Evolutionary conservation across 2,797 vertebrate species (phyloP).

Genomic region (Chelidonichthys spinosus): DNA sequence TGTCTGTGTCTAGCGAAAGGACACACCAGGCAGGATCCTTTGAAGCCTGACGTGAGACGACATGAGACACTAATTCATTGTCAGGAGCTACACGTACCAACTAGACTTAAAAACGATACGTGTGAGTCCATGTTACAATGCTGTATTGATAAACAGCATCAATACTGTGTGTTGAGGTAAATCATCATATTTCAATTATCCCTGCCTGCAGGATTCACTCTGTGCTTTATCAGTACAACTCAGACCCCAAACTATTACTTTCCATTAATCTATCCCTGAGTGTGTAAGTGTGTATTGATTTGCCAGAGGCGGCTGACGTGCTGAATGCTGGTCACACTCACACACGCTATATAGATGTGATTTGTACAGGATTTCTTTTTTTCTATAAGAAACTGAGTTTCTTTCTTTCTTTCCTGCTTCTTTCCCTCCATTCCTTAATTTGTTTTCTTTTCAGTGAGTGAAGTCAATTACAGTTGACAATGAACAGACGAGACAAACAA

Average conservation of each 20-base stretch:
- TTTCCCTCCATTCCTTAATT: constrained; percentile 17
- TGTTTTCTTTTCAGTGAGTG: constrained; percentile 27
- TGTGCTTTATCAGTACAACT: constrained; percentile 22
- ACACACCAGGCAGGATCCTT: background rate
- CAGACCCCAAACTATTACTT: constrained; percentile 38
- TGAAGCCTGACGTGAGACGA: background rate
- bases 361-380: constrained; percentile 45
- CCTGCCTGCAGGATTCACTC: constrained; percentile 16
- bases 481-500: constrained; percentile 39
- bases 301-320: constrained; percentile 62
- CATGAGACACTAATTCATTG: background rate
- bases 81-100: background rate
- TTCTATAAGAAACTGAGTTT: constrained; percentile 53
- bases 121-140: background rate
- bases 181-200: constrained; percentile 32
- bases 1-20: background rate
- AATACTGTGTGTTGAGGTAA: background rate
- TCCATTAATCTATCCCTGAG: constrained; percentile 35
- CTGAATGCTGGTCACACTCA: constrained; percentile 14
- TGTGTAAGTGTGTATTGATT: constrained; percentile 64
- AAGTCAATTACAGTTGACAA: constrained; percentile 53
- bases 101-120: background rate
- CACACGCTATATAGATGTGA: constrained; percentile 40
- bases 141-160: too few relatives aligned
- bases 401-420: constrained; percentile 20